A percentile compares a stretch with the other conserved stretches of the same genome.
Evolutionary conservation across 1,140 invertebrate genomes (phyloP).

Genomic region (Tribolium castaneum): DNA sequence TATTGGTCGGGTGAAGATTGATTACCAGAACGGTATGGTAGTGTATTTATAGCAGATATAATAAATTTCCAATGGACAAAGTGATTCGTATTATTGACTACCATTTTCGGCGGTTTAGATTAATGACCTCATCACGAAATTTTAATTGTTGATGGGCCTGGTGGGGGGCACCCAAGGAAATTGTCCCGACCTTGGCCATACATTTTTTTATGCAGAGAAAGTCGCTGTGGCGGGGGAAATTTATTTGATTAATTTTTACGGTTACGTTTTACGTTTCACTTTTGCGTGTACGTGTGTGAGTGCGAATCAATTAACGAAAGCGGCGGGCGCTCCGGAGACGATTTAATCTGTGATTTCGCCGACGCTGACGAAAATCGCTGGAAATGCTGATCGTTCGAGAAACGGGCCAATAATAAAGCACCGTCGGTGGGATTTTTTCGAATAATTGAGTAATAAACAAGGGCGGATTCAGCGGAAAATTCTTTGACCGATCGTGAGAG

Average conservation of each 20-base stretch:
- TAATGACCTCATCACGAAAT: background rate
- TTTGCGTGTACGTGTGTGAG: background rate
- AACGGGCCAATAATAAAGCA: constrained; percentile 10
- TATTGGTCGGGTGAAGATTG: background rate
- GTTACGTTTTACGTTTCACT: background rate
- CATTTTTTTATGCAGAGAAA: background rate
- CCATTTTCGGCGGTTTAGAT: background rate
- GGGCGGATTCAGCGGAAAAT: constrained; percentile 47
- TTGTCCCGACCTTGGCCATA: background rate
- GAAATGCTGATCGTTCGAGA: constrained; percentile 20
- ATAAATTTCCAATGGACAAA: background rate
- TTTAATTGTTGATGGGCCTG: too few species aligned
- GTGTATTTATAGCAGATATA: background rate
- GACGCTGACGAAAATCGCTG: constrained; percentile 15
- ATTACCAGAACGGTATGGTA: background rate
- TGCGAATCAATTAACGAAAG: constrained; percentile 9
- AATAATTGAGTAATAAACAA: constrained; percentile 54
- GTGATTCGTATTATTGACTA: background rate
- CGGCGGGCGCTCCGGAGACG: background rate
- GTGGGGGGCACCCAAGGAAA: background rate
- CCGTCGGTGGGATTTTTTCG: constrained; percentile 40
- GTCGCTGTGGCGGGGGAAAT: background rate
- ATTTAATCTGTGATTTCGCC: constrained; percentile 32
- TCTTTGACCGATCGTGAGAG: constrained; percentile 1
- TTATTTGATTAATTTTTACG: background rate